These are phyloP conservation scores for Pardalotus punctatus DNA, from an alignment of 2,113 vertebrate genomes.

Conservation along the genomic window DNA sequence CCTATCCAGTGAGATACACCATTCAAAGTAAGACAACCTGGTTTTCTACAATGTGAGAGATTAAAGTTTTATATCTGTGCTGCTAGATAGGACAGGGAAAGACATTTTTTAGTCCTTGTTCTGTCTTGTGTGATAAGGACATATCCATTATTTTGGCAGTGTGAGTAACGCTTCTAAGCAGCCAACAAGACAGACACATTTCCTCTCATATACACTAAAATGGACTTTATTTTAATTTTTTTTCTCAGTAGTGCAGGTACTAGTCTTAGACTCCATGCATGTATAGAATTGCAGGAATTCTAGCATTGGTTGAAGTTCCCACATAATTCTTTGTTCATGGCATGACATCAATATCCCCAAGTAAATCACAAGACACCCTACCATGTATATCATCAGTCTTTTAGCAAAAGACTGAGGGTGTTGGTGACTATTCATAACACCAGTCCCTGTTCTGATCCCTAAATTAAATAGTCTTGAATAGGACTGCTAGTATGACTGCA, in stretches of 20 bases:
- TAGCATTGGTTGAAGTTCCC: neutral
- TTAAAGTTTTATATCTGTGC: neutral
- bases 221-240: neutral
- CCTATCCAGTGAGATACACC: neutral
- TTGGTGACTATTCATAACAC: neutral
- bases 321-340: neutral
- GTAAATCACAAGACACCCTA: neutral
- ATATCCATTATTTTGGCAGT: neutral
- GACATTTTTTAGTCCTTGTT: neutral
- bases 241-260: neutral
- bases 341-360: neutral
- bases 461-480: neutral
- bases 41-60: neutral
- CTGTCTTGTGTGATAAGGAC: neutral
- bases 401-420: neutral
- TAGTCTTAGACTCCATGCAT: neutral
- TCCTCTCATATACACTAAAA: neutral
- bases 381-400: neutral
- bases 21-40: neutral
- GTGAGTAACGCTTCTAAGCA: neutral
- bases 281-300: neutral
- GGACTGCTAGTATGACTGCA: neutral
- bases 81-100: neutral
- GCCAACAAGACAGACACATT: neutral
- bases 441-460: neutral